These are phyloP conservation scores for Phyllostomus discolor DNA, from an alignment of 2,113 vertebrate genomes.

Conservation along the genomic window DNA sequence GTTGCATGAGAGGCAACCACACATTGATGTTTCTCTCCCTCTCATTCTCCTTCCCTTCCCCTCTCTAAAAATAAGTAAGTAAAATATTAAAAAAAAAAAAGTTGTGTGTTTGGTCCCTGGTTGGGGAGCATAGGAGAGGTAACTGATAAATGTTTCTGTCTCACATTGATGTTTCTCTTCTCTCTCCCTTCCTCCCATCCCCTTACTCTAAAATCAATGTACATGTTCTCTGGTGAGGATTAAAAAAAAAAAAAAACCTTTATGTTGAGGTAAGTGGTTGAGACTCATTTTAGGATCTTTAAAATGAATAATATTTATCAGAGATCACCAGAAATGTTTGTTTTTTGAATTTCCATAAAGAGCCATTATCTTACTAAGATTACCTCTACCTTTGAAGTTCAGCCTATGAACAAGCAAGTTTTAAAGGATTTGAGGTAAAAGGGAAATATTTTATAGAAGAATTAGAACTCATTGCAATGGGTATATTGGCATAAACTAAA, in stretches of 20 bases:
- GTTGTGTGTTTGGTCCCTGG: too few relatives aligned
- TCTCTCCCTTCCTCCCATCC: too few relatives aligned
- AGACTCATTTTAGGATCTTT: conserved; percentile 9
- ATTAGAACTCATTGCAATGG: not conserved
- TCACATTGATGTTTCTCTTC: too few relatives aligned
- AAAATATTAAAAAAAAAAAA: too few relatives aligned
- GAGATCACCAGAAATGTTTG: conserved; percentile 10
- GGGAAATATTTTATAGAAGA: not conserved
- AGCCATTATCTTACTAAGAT: not conserved
- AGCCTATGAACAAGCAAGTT: not conserved
- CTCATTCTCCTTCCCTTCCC: too few relatives aligned
- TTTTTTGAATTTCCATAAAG: not conserved
- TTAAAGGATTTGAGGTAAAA: conserved; percentile 17
- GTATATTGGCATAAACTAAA: conserved; percentile 4
- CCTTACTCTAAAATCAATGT: too few relatives aligned
- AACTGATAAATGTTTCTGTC: too few relatives aligned
- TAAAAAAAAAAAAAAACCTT: not conserved
- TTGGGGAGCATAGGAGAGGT: too few relatives aligned
- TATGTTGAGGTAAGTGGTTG: not conserved
- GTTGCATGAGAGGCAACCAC: too few relatives aligned
- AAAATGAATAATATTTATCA: conserved; percentile 12
- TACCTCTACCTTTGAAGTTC: not conserved
- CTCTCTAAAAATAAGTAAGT: too few relatives aligned
- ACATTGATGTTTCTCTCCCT: too few relatives aligned
- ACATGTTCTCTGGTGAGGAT: too few relatives aligned